A percentile compares a stretch with the other conserved stretches of the same genome.
Conservation (phyloP, 2,113 vertebrate genomes). For the Alligator mississippiensis region DNA sequence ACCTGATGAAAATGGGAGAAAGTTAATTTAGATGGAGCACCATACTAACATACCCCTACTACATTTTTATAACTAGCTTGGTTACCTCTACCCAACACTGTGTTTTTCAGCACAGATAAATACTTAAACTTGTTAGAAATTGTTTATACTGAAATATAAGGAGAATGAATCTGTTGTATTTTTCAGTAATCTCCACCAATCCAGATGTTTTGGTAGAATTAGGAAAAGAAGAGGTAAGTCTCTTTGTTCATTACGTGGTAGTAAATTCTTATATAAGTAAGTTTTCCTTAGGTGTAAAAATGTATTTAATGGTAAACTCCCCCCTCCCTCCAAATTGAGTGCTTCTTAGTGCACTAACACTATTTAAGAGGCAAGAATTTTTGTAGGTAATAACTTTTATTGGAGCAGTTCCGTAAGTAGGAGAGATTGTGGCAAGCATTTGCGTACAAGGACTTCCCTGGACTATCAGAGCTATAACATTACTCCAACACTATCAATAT, state of each 20-base stretch:
- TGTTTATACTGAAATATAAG: neutral
- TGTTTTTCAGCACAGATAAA: neutral
- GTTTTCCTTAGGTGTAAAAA: neutral
- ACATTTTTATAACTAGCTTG: neutral
- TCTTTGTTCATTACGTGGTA: constrained; percentile 23
- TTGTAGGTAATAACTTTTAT: too few relatives aligned
- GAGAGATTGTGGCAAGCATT: too few relatives aligned
- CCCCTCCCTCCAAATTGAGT: too few relatives aligned
- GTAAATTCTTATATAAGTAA: neutral
- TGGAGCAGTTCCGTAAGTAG: too few relatives aligned
- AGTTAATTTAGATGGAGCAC: too few relatives aligned
- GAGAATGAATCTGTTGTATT: constrained; percentile 27
- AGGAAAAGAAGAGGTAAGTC: constrained; percentile 81
- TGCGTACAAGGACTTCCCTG: too few relatives aligned
- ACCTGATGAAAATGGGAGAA: too few relatives aligned
- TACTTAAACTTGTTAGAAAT: neutral
- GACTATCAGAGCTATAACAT: too few relatives aligned
- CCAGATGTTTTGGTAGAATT: constrained; percentile 66
- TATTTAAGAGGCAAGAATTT: too few relatives aligned
- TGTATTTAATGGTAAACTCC: neutral
- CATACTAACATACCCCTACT: neutral
- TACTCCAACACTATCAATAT: too few relatives aligned
- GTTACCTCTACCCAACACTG: neutral
- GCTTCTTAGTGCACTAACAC: too few relatives aligned
- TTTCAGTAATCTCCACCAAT: constrained; percentile 74